Evolutionary conservation across 2,888 invertebrate species (phyloP), one percentile per base, ranked within the genome.

Genomic region (Argyresthia goedartella): DNA sequence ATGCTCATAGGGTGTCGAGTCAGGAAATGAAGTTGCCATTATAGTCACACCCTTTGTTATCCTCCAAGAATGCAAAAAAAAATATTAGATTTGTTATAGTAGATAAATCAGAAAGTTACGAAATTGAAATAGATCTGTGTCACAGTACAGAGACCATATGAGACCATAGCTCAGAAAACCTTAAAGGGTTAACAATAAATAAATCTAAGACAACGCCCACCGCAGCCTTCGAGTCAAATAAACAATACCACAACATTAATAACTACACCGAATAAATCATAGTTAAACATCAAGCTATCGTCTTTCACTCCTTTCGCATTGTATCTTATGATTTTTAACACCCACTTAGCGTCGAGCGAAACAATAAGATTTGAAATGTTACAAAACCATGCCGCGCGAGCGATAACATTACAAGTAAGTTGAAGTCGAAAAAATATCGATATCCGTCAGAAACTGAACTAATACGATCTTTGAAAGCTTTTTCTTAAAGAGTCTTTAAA

Each of bases 291-390:
- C 71, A 65, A 70, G 61, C 75, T 73, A 79, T 76, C 73, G 69
- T 81, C 81, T 81, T 74, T 79, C 81, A 75, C 74, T 76, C 71
- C 75, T 76, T 73, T 68, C 65, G 69, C 66, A 64, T 63, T 73
- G 60, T 69, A 73, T 75, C 74, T 79, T 79, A 76, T 75, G 70
- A 78, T 85, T 85, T 82, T 84, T 81, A 82, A 85, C 84, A 81
- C 82, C 85, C 82, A 85, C 84, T 81, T 77, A 72, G 76, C 78
- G 65, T 64, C 63, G 25, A 25, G 6, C 25, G 64, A 73, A 77
- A 81, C 80, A 80, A 78, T 76, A 72, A 71, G 68, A 13, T 44
- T 25, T 25, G 25, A 25, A 25, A 6, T 25, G 25, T 25, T 25
- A 25, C 25, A 25, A 25, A 25, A 25, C 25, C 25, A 25, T 25